Base-by-base conservation (phyloP, 2,113 vertebrate species). In the Prunella fulvescens region DNA sequence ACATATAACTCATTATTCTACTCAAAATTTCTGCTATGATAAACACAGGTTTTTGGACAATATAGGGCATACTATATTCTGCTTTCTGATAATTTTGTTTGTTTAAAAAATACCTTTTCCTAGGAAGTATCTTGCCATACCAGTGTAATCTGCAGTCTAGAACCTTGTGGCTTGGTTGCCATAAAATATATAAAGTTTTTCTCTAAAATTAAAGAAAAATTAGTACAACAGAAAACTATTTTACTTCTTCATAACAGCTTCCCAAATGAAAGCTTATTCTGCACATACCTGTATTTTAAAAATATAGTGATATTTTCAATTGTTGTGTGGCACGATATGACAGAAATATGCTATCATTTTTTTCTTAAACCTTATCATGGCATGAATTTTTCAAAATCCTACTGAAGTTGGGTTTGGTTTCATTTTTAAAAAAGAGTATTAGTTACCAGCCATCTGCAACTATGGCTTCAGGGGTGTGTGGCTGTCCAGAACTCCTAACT, bases 151-250 rank as follows among this genome's bases (percentile, higher is more conserved):
- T 84, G 44, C 60, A 78, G 54, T n/a, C 60, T 45, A 80, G 45
- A 86, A 65, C 25, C 58, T 53, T 61, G 71, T 50, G 61, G 19
- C 25, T 89, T 80, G 20, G 11, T 61, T 89, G 25, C 25, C 45
- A 57, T 91, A 76, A 89, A 95, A 89, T 76, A 81, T 35, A 91
- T 26, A 92, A 87, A 90, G 7, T 2, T 85, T 87, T 95, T 90
- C 25, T 92, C 45, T 85, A 79, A 91, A 95, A 87, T 57, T 67
- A 39, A 84, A 62, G 48, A 81, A 84, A 79, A 86, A 60, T 29
- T 45, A 56, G 11, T 44, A 72, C 25, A 66, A 35, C 0, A 1
- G 35, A 71, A 86, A 92, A 57, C 25, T 72, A 42, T n/a, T 70
- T 79, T 57, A n/a, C 22, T 2, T 85, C 22, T 65, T 85, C 15